phyloP scores from a whole-genome alignment of 2,113 vertebrate species.

The Zootoca vivipara region DNA sequence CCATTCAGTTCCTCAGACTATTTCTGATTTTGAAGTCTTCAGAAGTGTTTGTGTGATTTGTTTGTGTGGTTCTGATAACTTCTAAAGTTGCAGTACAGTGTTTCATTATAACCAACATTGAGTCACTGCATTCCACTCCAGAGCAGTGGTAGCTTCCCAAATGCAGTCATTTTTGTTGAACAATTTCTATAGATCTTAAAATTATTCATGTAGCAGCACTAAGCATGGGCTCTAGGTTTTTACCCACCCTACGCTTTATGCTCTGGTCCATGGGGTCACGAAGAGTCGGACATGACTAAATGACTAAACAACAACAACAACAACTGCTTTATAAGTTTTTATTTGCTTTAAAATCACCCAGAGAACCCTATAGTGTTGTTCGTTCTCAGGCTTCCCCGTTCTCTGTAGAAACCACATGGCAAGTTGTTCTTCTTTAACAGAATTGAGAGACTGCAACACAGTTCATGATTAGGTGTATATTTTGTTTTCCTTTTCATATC shows the following conservation, averaged over 20 bases:
- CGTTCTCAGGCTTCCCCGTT: not conserved
- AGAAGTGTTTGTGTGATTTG: not conserved
- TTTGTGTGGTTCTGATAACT: not conserved
- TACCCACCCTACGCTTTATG: not conserved
- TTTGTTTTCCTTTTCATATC: not conserved
- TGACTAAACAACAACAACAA: too few species aligned
- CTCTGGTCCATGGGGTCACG: too few species aligned
- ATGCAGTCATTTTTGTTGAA: too few species aligned
- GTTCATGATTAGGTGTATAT: not conserved
- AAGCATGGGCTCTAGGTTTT: too few species aligned
- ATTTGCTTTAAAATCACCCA: not conserved
- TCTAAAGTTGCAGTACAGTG: rapidly evolving
- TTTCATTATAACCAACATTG: rapidly evolving
- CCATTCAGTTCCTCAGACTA: not conserved
- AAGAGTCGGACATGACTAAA: too few species aligned
- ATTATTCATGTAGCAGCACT: too few species aligned
- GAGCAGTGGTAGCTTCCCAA: not conserved
- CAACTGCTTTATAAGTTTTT: not conserved
- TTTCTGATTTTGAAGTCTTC: not conserved
- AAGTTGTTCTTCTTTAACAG: too few species aligned
- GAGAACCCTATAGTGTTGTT: not conserved
- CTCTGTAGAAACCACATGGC: not conserved
- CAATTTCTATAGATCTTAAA: too few species aligned
- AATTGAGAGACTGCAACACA: not conserved
- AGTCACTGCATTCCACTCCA: not conserved